Evolutionary conservation across 2,113 vertebrate species (phyloP).

Genomic region (Barbus barbus): DNA sequence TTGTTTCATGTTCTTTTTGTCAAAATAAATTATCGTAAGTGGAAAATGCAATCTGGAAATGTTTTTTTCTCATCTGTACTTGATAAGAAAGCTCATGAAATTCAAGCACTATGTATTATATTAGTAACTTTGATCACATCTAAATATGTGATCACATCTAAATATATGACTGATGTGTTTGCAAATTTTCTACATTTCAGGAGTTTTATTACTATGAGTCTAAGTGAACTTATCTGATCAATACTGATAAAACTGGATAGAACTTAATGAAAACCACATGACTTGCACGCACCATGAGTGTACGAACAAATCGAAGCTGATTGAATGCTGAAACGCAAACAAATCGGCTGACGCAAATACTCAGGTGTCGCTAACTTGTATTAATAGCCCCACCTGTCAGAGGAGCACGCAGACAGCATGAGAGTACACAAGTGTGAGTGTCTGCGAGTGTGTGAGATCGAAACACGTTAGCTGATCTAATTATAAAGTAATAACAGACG

Average conservation of each 20-base stretch:
- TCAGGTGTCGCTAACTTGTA: background rate
- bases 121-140: background rate
- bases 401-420: background rate
- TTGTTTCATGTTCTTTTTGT: too few species aligned
- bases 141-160: too few species aligned
- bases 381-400: background rate
- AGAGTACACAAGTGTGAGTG: slow-evolving; percentile 1
- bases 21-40: too few species aligned
- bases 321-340: background rate
- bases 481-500: slow-evolving; percentile 53
- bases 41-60: too few species aligned
- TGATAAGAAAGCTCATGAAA: background rate
- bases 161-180: background rate
- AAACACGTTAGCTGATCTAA: slow-evolving; percentile 43
- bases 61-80: background rate
- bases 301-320: background rate
- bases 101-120: background rate
- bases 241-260: background rate
- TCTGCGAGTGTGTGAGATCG: slow-evolving; percentile 18
- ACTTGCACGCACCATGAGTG: background rate
- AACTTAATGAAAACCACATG: background rate
- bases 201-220: background rate
- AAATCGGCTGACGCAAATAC: background rate
- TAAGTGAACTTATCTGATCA: background rate
- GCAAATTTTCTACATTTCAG: background rate